Base-by-base conservation (phyloP, 2,888 invertebrate genomes). In the Tetramorium bicarinatum region DNA sequence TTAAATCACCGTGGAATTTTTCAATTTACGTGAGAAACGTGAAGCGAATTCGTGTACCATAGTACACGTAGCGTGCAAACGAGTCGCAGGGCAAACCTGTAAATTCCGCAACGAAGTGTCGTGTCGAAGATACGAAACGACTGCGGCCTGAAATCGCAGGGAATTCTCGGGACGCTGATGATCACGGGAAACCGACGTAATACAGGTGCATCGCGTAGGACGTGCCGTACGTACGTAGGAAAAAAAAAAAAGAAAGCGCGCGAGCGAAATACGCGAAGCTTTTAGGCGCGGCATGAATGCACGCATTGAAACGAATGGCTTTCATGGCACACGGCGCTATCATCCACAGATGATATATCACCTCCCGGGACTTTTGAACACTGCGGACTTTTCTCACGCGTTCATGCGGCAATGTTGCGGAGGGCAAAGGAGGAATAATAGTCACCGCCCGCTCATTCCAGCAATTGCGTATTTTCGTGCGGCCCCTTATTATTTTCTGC, bases 261-360 rank as follows among this genome's bases (percentile, higher is more conserved):
- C 29, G 25, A 49, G 9, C 69, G 79, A 84, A 87, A 89, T 88
- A 90, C 87, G 38, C 69, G 87, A 87, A 89, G 90, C 90, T 92
- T 92, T 92, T 89, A 92, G 90, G 88, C 90, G 80, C 85, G 77
- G 86, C 69, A 89, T 91, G 90, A 92, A 89, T 88, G 88, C 89
- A 92, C 89, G 90, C 92, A 92, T 92, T 92, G 92, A 93, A 93
- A 92, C 92, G 93, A 92, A 93, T 92, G 92, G 91, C 91, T 92
- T 93, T 92, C 89, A 91, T 87, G 88, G 89, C 66, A 49, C 86
- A 75, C 84, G 87, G 87, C 91, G 91, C 92, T 92, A 93, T 93
- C 93, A 93, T 92, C 90, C 91, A 91, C 93, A 93, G 93, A 93
- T 93, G 93, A 93, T 93, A 89, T 92, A 93, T 91, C 92, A 90